A percentile compares a stretch with the other conserved stretches of the same genome.
These are phyloP conservation scores for Caenorhabditis inopinata DNA, from an alignment of 1,140 invertebrate genomes.

Conservation along the genomic window DNA sequence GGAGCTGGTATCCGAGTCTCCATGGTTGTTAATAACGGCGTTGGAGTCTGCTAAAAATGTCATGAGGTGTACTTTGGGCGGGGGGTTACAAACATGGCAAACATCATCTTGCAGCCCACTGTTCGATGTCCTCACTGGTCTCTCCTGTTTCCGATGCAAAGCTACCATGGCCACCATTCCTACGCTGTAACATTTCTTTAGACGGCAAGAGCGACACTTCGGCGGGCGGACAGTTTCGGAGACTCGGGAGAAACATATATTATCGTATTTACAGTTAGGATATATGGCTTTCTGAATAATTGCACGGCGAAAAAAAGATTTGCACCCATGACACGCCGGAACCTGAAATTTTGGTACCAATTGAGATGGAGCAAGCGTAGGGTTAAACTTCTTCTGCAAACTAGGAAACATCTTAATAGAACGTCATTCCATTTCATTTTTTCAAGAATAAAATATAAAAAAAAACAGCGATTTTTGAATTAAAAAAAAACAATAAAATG, in stretches of 20 bases:
- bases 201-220: neutral
- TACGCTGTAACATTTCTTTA: neutral
- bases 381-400: too few species aligned
- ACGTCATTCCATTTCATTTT: too few species aligned
- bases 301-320: slow-evolving; percentile 1
- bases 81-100: too few species aligned
- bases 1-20: too few species aligned
- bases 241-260: neutral
- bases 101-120: neutral
- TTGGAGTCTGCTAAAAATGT: too few species aligned
- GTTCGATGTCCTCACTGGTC: neutral
- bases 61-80: too few species aligned
- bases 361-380: too few species aligned
- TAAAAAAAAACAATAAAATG: too few species aligned
- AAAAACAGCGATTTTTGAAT: too few species aligned
- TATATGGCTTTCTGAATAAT: neutral
- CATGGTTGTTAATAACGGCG: neutral
- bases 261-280: slow-evolving; percentile 10
- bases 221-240: neutral
- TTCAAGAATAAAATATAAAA: too few species aligned
- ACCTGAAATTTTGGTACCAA: neutral
- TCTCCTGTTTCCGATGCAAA: neutral
- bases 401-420: too few species aligned
- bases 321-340: neutral
- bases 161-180: neutral